Conservation (phyloP, 1,140 invertebrate species). For the Brachionus paranguensis region DNA sequence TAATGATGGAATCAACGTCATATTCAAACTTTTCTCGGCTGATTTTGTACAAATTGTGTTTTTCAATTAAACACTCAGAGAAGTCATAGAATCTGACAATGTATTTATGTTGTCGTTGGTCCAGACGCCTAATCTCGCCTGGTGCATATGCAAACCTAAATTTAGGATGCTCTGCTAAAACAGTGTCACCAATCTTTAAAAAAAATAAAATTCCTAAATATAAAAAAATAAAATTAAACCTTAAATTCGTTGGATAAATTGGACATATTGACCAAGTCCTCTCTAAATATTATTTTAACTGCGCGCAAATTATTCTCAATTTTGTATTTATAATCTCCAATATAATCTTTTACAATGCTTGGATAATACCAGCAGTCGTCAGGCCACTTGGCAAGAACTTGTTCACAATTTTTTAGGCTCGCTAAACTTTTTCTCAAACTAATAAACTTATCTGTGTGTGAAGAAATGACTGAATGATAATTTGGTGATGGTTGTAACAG, state of each 20-base stretch:
- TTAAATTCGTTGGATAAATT: not conserved
- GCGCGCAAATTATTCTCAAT: constrained; percentile 27
- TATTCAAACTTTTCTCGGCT: not conserved
- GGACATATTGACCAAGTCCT: constrained; percentile 8
- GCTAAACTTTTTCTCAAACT: constrained; percentile 20
- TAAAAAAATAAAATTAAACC: constrained; percentile 40
- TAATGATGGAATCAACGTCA: not conserved
- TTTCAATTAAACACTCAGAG: not conserved
- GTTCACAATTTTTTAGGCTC: constrained; percentile 42
- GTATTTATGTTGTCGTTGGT: not conserved
- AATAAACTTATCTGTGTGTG: not conserved
- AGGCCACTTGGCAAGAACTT: constrained; percentile 41
- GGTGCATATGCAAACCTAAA: constrained; percentile 33
- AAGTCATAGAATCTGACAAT: constrained; percentile 27
- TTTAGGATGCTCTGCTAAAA: constrained; percentile 24
- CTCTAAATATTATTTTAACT: not conserved
- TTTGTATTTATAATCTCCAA: constrained; percentile 20
- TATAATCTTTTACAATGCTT: constrained; percentile 1
- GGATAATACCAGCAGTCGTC: constrained; percentile 30
- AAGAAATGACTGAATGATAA: not conserved
- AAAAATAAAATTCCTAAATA: too few relatives aligned
- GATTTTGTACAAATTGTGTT: not conserved
- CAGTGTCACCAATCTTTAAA: constrained; percentile 1
- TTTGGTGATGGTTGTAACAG: not conserved
- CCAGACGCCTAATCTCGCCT: not conserved